These are phyloP conservation scores for Zapornia atra DNA, from an alignment of 2,113 vertebrate species.

Conservation along the genomic window DNA sequence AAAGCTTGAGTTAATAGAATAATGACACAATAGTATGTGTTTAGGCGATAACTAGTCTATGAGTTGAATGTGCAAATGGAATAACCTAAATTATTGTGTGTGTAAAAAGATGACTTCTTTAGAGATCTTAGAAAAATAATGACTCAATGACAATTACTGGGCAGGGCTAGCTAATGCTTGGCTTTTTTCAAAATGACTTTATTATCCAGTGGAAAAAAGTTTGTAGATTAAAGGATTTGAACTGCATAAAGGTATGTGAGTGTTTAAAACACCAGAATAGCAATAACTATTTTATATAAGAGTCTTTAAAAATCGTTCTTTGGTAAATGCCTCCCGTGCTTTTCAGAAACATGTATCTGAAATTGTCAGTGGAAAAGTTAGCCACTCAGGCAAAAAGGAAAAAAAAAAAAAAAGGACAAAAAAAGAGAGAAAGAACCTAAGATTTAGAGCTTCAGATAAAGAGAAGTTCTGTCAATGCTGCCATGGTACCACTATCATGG, in stretches of 20 bases:
- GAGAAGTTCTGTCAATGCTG: not conserved
- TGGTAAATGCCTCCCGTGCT: not conserved
- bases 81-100: not conserved
- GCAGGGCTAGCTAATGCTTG: not conserved
- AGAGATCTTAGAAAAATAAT: not conserved
- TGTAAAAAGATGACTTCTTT: not conserved
- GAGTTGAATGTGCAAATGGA: not conserved
- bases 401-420: not conserved
- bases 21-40: not conserved
- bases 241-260: not conserved
- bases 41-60: not conserved
- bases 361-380: not conserved
- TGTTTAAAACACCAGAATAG: not conserved
- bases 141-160: not conserved
- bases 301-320: not conserved
- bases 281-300: not conserved
- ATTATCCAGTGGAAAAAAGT: not conserved
- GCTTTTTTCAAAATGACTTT: not conserved
- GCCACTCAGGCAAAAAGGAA: not conserved
- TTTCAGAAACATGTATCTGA: not conserved
- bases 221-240: not conserved
- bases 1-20: not conserved
- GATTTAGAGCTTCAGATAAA: not conserved
- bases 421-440: not conserved
- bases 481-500: not conserved